Evolutionary conservation across 2,797 vertebrate species (phyloP).

Genomic region (Danio tinwini): DNA sequence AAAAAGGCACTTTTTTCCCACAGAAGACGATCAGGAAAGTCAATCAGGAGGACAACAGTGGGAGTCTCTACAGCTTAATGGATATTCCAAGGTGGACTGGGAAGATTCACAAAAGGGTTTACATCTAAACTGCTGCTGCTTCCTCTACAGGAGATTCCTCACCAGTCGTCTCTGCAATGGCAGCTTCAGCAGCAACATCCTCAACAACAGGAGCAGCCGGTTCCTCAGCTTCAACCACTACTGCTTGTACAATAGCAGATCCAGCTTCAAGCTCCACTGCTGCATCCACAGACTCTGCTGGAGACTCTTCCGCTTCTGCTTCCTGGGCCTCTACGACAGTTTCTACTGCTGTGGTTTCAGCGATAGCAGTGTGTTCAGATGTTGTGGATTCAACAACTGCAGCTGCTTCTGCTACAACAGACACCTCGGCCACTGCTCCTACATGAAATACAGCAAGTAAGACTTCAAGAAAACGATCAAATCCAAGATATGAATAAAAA

Average conservation of each 20-base stretch:
- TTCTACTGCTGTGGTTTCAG: neutral
- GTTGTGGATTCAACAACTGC: conserved; percentile 4
- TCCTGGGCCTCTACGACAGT: neutral
- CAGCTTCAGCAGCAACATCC: conserved; percentile 23
- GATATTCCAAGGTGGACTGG: neutral
- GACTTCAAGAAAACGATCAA: neutral
- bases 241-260: conserved; percentile 4
- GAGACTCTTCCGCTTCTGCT: conserved; percentile 1
- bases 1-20: neutral
- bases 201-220: conserved; percentile 31
- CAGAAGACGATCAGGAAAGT: neutral
- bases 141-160: conserved; percentile 63
- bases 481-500: neutral
- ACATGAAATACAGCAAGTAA: neutral
- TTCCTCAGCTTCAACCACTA: conserved; percentile 44
- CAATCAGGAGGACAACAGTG: neutral
- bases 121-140: conserved; percentile 28
- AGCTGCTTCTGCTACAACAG: conserved; percentile 23
- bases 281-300: conserved; percentile 9
- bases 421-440: conserved; percentile 17
- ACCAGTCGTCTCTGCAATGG: conserved; percentile 23
- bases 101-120: conserved; percentile 12
- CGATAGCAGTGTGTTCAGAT: neutral
- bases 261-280: neutral
- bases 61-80: conserved; percentile 9